Conservation (phyloP, 2,888 invertebrate species). For the Monochamus alternatus region DNA sequence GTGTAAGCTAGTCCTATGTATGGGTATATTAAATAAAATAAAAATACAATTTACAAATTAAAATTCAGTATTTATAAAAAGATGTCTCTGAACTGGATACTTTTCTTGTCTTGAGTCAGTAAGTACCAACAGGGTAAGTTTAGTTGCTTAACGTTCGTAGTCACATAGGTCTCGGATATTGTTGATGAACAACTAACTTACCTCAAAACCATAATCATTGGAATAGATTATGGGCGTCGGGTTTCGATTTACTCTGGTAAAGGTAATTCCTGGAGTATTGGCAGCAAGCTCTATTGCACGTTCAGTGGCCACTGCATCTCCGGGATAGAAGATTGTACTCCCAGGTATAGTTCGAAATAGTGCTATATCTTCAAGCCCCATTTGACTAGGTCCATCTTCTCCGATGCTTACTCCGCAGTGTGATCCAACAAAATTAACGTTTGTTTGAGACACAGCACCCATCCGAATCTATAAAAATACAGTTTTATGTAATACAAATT, state of each 20-base stretch:
- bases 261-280: conserved; percentile 93
- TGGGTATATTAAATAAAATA: too few relatives aligned
- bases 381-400: conserved; percentile 99
- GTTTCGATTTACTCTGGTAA: conserved; percentile 96
- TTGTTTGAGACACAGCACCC: conserved; percentile 99
- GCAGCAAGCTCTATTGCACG: conserved; percentile 96
- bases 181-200: conserved; percentile 62
- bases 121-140: too few relatives aligned
- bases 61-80: too few relatives aligned
- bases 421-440: conserved; percentile 96
- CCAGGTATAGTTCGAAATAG: conserved; percentile 95
- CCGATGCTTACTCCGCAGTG: conserved; percentile 99
- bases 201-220: conserved; percentile 86
- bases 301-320: conserved; percentile 96
- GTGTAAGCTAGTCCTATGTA: too few relatives aligned
- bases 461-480: conserved; percentile 85
- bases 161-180: too few relatives aligned
- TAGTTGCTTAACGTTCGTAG: too few relatives aligned
- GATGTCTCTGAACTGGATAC: too few relatives aligned
- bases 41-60: too few relatives aligned
- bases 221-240: conserved; percentile 89
- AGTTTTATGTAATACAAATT: too few relatives aligned
- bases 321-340: conserved; percentile 84
- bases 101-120: too few relatives aligned
- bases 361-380: conserved; percentile 99